A percentile compares a stretch with the other conserved stretches of the same genome.
Evolutionary conservation across 2,888 invertebrate genomes (phyloP).

Genomic region (Lasioglossum malachurum): DNA sequence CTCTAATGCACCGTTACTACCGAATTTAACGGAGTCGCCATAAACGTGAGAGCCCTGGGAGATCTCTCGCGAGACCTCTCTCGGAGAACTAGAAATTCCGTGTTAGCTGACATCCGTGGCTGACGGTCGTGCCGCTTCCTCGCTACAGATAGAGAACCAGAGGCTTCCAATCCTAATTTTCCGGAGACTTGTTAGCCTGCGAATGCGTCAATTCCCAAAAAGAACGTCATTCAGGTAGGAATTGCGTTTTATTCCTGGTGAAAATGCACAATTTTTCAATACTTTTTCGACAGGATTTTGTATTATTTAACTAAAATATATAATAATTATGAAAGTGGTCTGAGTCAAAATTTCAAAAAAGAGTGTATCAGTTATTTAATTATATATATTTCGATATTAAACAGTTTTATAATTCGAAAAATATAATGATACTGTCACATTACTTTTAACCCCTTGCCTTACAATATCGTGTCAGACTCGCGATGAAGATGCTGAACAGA

Average conservation of each 20-base stretch:
- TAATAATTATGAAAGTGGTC: no score
- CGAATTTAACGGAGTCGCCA: slow-evolving; percentile 80
- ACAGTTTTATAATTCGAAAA: no score
- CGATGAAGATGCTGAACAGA: no score
- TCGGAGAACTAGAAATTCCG: slow-evolving; percentile 41
- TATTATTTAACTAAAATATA: neutral
- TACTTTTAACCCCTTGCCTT: no score
- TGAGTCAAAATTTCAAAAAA: no score
- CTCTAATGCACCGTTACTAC: slow-evolving; percentile 80
- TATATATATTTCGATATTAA: no score
- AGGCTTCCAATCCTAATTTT: neutral
- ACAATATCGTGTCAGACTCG: no score
- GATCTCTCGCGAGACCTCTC: slow-evolving; percentile 63
- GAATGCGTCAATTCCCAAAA: neutral
- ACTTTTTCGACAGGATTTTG: neutral
- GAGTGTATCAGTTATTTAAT: no score
- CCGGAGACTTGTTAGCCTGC: neutral
- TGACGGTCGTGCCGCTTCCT: slow-evolving; percentile 6
- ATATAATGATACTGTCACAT: no score
- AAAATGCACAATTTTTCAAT: neutral
- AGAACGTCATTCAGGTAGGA: neutral
- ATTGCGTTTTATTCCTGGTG: neutral
- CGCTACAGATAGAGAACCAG: neutral
- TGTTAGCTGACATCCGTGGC: slow-evolving; percentile 34
- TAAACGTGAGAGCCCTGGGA: slow-evolving; percentile 71